A percentile compares a stretch with the other conserved stretches of the same genome.
Conservation (phyloP, 2,797 vertebrate genomes). For the Iguana delicatissima region DNA sequence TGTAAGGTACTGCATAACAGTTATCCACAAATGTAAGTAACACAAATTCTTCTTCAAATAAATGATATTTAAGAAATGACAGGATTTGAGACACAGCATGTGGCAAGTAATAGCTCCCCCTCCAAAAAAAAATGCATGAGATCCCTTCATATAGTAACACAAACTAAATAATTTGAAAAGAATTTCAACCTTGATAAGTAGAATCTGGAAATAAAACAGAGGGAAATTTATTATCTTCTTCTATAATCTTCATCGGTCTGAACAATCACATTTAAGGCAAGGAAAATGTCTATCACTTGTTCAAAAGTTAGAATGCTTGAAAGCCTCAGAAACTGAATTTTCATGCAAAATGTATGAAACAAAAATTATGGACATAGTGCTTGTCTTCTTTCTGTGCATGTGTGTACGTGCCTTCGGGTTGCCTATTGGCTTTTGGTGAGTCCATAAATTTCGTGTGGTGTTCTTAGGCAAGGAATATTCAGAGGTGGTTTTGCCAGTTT, state of each 20-base stretch:
- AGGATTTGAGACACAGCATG: not conserved
- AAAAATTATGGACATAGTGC: not conserved
- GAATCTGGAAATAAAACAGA: not conserved
- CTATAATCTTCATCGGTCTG: not conserved
- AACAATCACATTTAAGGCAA: slow-evolving; percentile 21
- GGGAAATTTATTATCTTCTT: not conserved
- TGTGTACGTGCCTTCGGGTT: no score
- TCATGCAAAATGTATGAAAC: not conserved
- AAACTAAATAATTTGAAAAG: slow-evolving; percentile 6
- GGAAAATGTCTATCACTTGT: not conserved
- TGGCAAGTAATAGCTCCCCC: not conserved
- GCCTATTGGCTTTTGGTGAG: no score
- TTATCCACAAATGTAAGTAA: no score
- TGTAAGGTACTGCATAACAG: not conserved
- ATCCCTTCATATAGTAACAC: not conserved
- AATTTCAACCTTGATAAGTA: not conserved
- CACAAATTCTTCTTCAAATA: not conserved
- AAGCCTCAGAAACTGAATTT: not conserved
- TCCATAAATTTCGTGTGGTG: no score
- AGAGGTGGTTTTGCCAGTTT: no score
- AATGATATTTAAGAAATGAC: not conserved
- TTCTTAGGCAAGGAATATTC: no score
- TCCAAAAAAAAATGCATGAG: not conserved
- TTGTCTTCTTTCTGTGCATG: not conserved
- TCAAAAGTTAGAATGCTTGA: not conserved